These are phyloP conservation scores for Dicrostonyx torquatus DNA, from an alignment of 2,797 vertebrate species.

Conservation along the genomic window DNA sequence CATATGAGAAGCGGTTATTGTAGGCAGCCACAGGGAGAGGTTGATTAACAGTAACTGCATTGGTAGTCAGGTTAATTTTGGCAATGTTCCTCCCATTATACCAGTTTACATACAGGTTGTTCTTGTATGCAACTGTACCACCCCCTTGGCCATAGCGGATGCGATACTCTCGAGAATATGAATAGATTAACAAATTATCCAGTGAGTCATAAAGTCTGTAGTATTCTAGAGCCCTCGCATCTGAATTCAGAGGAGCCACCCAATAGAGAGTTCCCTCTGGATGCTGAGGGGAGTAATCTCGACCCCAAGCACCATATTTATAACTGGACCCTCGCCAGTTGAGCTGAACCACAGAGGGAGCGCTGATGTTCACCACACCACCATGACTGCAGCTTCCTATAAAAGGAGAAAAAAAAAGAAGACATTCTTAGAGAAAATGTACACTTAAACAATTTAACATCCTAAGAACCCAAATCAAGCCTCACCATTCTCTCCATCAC, in stretches of 20 bases:
- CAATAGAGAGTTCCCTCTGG: conserved; percentile 83
- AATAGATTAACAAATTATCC: conserved; percentile 84
- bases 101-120: conserved; percentile 83
- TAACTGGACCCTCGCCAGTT: conserved; percentile 85
- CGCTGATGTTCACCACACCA: conserved; percentile 83
- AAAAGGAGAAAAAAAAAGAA: conserved; percentile 70
- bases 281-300: conserved; percentile 81
- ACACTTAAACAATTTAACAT: neutral
- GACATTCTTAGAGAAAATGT: conserved; percentile 57
- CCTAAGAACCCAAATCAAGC: conserved; percentile 29
- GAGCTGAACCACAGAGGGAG: conserved; percentile 83
- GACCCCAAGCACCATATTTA: conserved; percentile 86
- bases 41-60: conserved; percentile 16
- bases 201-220: conserved; percentile 83
- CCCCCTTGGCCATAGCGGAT: conserved; percentile 81
- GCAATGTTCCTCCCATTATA: conserved; percentile 59
- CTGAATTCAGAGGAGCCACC: conserved; percentile 85
- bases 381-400: conserved; percentile 85
- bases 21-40: conserved; percentile 77
- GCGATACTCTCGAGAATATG: accelerated
- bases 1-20: conserved; percentile 87
- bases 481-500: neutral
- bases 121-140: conserved; percentile 83
- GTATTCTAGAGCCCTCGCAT: conserved; percentile 74
- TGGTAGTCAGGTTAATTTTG: conserved; percentile 80